A percentile compares a stretch with the other conserved stretches of the same genome.
Conservation (phyloP, 2,888 invertebrate species). For the Piscicola geometra region DNA sequence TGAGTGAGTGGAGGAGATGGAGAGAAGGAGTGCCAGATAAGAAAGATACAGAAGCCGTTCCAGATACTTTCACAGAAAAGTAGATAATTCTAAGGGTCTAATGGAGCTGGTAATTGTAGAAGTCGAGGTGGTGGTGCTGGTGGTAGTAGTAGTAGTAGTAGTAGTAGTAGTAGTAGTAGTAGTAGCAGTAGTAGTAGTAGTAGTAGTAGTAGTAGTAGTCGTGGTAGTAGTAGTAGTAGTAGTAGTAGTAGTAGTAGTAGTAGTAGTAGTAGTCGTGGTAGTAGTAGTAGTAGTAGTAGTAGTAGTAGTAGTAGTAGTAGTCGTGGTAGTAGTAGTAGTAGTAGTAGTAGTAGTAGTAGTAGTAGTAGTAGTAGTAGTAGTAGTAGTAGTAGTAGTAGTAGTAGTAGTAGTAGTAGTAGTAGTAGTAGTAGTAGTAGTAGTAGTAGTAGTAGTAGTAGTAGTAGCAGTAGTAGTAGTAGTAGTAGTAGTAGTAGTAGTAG, state of each 20-base stretch:
- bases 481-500: conserved; percentile 18
- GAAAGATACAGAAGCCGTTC: no score
- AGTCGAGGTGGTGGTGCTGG: no score
- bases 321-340: conserved; percentile 33
- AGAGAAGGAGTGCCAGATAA: no score
- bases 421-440: conserved; percentile 18
- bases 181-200: conserved; percentile 34
- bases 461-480: conserved; percentile 18
- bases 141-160: conserved; percentile 9
- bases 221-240: conserved; percentile 33
- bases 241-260: conserved; percentile 34
- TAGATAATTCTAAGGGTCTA: no score
- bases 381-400: conserved; percentile 26
- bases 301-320: conserved; percentile 34
- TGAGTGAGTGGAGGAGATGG: no score
- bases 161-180: conserved; percentile 29
- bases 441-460: conserved; percentile 18
- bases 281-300: conserved; percentile 35
- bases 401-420: conserved; percentile 19
- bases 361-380: conserved; percentile 25
- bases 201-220: conserved; percentile 33
- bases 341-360: conserved; percentile 33
- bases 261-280: conserved; percentile 35
- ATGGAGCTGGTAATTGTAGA: no score
- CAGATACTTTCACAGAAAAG: no score